These are phyloP conservation scores for Buceros bicornis DNA, from an alignment of 2,797 vertebrate species.

Conservation along the genomic window DNA sequence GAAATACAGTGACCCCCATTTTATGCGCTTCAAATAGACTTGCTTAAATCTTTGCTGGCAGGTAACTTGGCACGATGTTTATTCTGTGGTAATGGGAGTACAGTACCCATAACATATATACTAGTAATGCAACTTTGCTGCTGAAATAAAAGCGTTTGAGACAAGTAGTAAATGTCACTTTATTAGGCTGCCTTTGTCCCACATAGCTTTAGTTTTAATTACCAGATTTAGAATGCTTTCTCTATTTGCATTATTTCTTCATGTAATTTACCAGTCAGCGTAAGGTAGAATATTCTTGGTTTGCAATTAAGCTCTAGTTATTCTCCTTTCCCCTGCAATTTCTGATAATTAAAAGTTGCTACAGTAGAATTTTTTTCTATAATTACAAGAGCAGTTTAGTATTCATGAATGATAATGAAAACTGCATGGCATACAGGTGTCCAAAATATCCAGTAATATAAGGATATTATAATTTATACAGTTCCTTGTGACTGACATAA, in stretches of 20 bases:
- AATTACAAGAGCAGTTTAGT: neutral
- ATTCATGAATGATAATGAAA: neutral
- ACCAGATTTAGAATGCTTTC: neutral
- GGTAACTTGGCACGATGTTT: neutral
- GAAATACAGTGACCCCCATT: neutral
- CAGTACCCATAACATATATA: neutral
- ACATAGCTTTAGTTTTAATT: neutral
- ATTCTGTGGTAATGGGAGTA: neutral
- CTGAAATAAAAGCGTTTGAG: neutral
- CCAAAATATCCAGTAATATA: neutral
- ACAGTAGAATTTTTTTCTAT: neutral
- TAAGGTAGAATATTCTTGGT: neutral
- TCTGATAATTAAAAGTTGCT: neutral
- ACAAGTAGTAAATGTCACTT: neutral
- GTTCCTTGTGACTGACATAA: neutral
- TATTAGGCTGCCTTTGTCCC: neutral
- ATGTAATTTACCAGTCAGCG: neutral
- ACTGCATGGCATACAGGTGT: neutral
- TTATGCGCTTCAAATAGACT: neutral
- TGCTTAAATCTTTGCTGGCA: neutral
- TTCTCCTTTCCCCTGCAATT: neutral
- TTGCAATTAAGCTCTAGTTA: neutral
- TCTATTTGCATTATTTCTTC: neutral
- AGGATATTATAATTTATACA: neutral
- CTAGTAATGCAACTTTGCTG: neutral